These are phyloP conservation scores for Acromyrmex charruanus DNA, from an alignment of 1,140 invertebrate species.

Conservation along the genomic window DNA sequence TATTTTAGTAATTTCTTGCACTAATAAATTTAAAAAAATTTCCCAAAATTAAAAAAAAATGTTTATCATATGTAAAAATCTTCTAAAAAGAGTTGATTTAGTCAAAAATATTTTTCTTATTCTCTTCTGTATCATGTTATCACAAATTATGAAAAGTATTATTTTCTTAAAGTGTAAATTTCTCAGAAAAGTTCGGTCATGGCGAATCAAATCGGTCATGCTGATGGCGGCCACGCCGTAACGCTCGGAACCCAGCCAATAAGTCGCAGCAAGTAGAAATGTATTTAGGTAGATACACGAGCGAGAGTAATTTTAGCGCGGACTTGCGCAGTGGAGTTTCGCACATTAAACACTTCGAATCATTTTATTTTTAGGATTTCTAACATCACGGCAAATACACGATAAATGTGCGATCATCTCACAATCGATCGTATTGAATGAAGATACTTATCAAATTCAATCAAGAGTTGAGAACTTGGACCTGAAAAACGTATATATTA, in stretches of 20 bases:
- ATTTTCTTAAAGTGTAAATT: slow-evolving; percentile 16
- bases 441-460: slow-evolving; percentile 10
- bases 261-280: slow-evolving; percentile 79
- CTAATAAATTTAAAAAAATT: neutral
- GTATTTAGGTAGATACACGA: slow-evolving; percentile 85
- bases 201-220: slow-evolving; percentile 71
- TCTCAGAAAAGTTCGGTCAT: slow-evolving; percentile 74
- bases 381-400: slow-evolving; percentile 67
- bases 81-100: neutral
- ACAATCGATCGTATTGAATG: neutral
- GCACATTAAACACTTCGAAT: slow-evolving; percentile 84
- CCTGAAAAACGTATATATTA: neutral
- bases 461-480: neutral
- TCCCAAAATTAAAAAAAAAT: neutral
- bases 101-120: neutral
- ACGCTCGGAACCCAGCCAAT: slow-evolving; percentile 82
- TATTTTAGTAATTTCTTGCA: neutral
- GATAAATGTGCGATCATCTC: neutral
- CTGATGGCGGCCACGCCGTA: slow-evolving; percentile 59
- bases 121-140: neutral
- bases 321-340: slow-evolving; percentile 82
- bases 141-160: neutral
- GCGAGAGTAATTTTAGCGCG: slow-evolving; percentile 84
- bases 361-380: slow-evolving; percentile 86
- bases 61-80: neutral